phyloP scores from a whole-genome alignment of 2,113 vertebrate species.

The Muntiacus reevesi region DNA sequence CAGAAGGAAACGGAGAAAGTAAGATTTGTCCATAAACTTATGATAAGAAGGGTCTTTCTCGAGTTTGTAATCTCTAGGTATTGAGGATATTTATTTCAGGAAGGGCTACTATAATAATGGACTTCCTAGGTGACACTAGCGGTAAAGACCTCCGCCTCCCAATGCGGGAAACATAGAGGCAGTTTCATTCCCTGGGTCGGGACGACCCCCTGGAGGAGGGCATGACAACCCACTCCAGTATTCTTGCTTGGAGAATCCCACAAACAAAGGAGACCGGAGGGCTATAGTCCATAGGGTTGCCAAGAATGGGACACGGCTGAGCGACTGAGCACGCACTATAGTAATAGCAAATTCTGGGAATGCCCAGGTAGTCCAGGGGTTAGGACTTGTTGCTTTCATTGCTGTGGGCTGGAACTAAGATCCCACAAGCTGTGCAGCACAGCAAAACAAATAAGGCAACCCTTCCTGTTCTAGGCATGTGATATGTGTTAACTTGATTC shows the following conservation, averaged over 20 bases:
- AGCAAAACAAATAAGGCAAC: background rate
- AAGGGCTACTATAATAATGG: background rate
- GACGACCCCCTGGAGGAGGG: background rate
- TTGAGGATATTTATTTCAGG: background rate
- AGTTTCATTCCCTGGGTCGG: background rate
- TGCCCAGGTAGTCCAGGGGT: background rate
- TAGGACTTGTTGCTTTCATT: background rate
- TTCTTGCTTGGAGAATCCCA: background rate
- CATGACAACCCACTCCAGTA: background rate
- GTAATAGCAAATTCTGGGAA: background rate
- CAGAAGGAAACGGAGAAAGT: background rate
- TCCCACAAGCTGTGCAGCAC: background rate
- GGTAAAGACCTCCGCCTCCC: background rate
- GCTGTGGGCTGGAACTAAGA: background rate
- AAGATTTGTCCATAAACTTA: background rate
- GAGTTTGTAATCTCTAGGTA: background rate
- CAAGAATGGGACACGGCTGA: background rate
- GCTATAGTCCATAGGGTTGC: background rate
- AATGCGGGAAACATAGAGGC: background rate
- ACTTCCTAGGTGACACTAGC: background rate
- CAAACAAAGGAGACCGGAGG: background rate
- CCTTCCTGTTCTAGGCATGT: background rate
- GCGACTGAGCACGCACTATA: background rate
- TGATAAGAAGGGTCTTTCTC: background rate
- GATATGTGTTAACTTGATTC: background rate